Percentiles rank a stretch among this genome's conserved stretches.
phyloP scores from a whole-genome alignment of 2,797 vertebrate species.

The Menidia menidia region DNA sequence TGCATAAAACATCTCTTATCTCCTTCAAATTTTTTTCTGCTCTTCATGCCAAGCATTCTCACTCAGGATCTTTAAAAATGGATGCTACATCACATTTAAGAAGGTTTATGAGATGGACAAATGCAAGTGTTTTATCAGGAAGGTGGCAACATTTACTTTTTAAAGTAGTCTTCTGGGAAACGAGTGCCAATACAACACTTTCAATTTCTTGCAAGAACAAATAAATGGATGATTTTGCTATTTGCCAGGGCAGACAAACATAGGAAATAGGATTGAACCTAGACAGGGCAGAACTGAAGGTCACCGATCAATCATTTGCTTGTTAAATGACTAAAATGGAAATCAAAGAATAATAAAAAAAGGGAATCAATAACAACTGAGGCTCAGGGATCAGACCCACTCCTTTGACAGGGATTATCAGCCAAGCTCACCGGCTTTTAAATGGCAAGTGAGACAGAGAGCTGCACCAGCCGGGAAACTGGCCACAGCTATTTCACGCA shows the following conservation, averaged over 20 bases:
- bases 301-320: constrained; percentile 84
- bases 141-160: constrained; percentile 29
- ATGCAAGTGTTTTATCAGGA: constrained; percentile 18
- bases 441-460: constrained; percentile 79
- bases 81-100: constrained; percentile 1
- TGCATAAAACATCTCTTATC: constrained; percentile 78
- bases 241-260: constrained; percentile 50
- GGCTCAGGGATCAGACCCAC: constrained; percentile 74
- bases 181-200: background rate
- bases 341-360: constrained; percentile 84
- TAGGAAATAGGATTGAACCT: constrained; percentile 56
- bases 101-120: constrained; percentile 14
- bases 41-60: constrained; percentile 58
- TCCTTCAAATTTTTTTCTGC: constrained; percentile 72
- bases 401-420: constrained; percentile 79
- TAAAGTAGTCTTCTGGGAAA: constrained; percentile 28
- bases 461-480: constrained; percentile 64
- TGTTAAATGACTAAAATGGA: constrained; percentile 84
- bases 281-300: constrained; percentile 76
- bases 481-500: constrained; percentile 67
- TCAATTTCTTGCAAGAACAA: constrained; percentile 4
- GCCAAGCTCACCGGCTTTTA: constrained; percentile 79
- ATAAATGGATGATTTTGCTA: constrained; percentile 5
- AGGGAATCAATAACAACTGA: constrained; percentile 74
- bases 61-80: constrained; percentile 51